These are phyloP conservation scores for Drosophila rufa DNA, from an alignment of 1,140 invertebrate genomes.

Conservation along the genomic window DNA sequence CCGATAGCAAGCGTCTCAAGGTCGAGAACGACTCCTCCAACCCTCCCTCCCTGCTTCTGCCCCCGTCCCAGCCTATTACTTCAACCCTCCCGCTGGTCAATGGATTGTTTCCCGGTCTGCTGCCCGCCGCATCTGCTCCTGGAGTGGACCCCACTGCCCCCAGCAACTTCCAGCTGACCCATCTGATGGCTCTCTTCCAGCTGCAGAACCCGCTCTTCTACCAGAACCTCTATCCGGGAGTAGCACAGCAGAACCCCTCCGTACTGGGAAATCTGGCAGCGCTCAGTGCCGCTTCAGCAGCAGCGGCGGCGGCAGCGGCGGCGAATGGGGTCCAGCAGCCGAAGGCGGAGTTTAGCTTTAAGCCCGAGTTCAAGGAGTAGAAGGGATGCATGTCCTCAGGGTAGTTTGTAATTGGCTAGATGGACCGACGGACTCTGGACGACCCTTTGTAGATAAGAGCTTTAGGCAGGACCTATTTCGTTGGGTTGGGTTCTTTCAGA, in stretches of 20 bases:
- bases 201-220: constrained; percentile 84
- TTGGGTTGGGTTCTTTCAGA: constrained; percentile 1
- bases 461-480: constrained; percentile 32
- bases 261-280: constrained; percentile 70
- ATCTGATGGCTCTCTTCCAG: constrained; percentile 81
- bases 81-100: constrained; percentile 23
- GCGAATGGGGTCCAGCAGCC: constrained; percentile 57
- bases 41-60: constrained; percentile 16
- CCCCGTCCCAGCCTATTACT: constrained; percentile 3
- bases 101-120: constrained; percentile 49
- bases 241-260: constrained; percentile 57
- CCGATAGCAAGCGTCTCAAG: constrained; percentile 67
- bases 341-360: constrained; percentile 69
- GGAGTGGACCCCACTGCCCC: constrained; percentile 55
- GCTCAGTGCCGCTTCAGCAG: constrained; percentile 69
- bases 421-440: constrained; percentile 57
- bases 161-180: constrained; percentile 81
- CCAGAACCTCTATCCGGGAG: constrained; percentile 77
- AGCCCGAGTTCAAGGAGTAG: constrained; percentile 77
- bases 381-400: constrained; percentile 22
- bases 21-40: constrained; percentile 46
- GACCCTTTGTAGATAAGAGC: constrained; percentile 29
- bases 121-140: constrained; percentile 62
- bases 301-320: constrained; percentile 62
- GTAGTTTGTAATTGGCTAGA: constrained; percentile 18